Conservation (phyloP, 1,140 invertebrate species). For the Temnothorax curvispinosus region DNA sequence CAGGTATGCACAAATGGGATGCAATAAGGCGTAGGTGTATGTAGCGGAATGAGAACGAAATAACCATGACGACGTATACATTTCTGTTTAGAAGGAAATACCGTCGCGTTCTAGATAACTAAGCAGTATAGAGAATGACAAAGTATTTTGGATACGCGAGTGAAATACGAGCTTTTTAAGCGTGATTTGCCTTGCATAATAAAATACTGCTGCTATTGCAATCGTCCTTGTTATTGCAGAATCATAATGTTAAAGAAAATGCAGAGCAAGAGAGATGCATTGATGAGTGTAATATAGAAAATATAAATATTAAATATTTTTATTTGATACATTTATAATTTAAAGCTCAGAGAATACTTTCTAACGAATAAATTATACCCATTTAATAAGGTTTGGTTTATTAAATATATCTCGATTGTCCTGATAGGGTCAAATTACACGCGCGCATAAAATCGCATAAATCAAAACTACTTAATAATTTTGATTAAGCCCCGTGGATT, state of each 20-base stretch:
- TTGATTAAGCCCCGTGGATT: background rate
- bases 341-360: background rate
- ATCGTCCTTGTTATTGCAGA: background rate
- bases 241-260: background rate
- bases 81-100: constrained; percentile 26
- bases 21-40: constrained; percentile 14
- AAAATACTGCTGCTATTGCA: no score
- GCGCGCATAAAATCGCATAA: background rate
- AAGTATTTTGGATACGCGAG: constrained; percentile 6
- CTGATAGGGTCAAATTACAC: background rate
- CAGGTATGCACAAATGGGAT: constrained; percentile 19
- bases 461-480: constrained; percentile 3
- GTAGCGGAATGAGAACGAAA: constrained; percentile 10
- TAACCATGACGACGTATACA: constrained; percentile 22
- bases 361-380: background rate
- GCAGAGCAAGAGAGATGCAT: no score
- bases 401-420: background rate
- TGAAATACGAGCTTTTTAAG: background rate
- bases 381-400: background rate
- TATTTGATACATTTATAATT: background rate
- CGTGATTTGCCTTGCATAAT: background rate
- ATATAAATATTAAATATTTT: background rate
- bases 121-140: background rate
- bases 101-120: background rate
- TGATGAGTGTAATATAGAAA: background rate